Conservation (phyloP, 2,113 vertebrate species). For the Globicephala melas region DNA sequence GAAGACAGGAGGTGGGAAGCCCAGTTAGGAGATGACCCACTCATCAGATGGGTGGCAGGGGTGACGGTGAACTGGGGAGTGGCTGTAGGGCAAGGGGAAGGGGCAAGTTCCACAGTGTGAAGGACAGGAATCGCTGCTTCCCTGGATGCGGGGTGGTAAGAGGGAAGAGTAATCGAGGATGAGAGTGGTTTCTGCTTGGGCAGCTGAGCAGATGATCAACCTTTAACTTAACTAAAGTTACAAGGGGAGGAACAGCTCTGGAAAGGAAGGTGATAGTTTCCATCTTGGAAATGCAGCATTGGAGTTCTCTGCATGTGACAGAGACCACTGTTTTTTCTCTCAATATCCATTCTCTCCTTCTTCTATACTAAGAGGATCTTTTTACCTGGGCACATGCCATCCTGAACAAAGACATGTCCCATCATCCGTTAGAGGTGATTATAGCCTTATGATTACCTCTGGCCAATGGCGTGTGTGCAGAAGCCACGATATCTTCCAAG, state of each 20-base stretch:
- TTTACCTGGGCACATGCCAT: too few relatives aligned
- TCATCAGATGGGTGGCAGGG: neutral
- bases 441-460: neutral
- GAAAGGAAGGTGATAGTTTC: neutral
- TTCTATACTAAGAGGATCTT: neutral
- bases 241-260: accelerated
- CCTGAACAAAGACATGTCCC: neutral
- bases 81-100: neutral
- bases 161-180: neutral
- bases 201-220: neutral
- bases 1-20: neutral
- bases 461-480: accelerated
- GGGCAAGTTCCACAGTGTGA: too few relatives aligned
- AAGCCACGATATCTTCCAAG: neutral
- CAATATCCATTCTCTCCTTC: neutral
- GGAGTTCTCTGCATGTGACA: neutral
- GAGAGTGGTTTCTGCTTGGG: neutral
- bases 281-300: neutral
- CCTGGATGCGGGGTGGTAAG: accelerated
- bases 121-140: neutral
- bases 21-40: neutral
- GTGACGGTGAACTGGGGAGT: accelerated
- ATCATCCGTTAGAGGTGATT: neutral
- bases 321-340: neutral
- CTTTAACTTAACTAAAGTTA: too few relatives aligned